Percentiles rank a stretch among this genome's conserved stretches.
phyloP scores from a whole-genome alignment of 2,888 invertebrate species.

The Drosophila lutescens region DNA sequence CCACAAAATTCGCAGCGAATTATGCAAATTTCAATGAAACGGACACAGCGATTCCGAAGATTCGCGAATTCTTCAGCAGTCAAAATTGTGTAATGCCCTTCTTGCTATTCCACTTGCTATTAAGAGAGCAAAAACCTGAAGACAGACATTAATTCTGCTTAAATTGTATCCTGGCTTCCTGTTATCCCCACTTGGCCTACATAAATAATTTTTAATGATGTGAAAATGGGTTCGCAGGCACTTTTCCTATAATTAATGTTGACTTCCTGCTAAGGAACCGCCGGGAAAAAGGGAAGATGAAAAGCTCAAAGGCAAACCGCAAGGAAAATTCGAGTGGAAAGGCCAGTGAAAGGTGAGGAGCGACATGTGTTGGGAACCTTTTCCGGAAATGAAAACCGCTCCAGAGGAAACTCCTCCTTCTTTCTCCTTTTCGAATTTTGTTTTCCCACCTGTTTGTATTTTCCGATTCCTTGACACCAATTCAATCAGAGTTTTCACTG shows the following conservation, averaged over 20 bases:
- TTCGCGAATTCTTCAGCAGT: slow-evolving; percentile 7
- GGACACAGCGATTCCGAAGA: slow-evolving; percentile 10
- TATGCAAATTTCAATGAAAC: slow-evolving; percentile 46
- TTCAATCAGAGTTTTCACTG: slow-evolving; percentile 23
- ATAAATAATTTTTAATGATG: slow-evolving; percentile 59
- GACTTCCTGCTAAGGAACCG: slow-evolving; percentile 2
- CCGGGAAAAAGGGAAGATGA: slow-evolving; percentile 3
- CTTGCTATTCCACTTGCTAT: not conserved
- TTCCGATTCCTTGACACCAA: slow-evolving; percentile 21
- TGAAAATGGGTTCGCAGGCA: slow-evolving; percentile 52
- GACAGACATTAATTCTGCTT: slow-evolving; percentile 37
- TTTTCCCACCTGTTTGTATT: slow-evolving; percentile 6
- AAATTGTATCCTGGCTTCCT: slow-evolving; percentile 45
- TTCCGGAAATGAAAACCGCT: slow-evolving; percentile 25
- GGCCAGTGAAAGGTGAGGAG: slow-evolving; percentile 21
- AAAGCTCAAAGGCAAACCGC: slow-evolving; percentile 20
- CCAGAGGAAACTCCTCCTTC: not conserved
- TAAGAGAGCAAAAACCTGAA: not conserved
- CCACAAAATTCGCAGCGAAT: slow-evolving; percentile 46
- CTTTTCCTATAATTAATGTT: slow-evolving; percentile 52
- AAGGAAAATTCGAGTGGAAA: slow-evolving; percentile 29
- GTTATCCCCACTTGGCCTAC: slow-evolving; percentile 31
- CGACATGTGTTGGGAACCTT: slow-evolving; percentile 25
- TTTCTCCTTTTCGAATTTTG: not conserved
- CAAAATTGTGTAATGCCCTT: slow-evolving; percentile 19